phyloP scores from a whole-genome alignment of 1,140 invertebrate genomes.

The Bombus confusus region DNA sequence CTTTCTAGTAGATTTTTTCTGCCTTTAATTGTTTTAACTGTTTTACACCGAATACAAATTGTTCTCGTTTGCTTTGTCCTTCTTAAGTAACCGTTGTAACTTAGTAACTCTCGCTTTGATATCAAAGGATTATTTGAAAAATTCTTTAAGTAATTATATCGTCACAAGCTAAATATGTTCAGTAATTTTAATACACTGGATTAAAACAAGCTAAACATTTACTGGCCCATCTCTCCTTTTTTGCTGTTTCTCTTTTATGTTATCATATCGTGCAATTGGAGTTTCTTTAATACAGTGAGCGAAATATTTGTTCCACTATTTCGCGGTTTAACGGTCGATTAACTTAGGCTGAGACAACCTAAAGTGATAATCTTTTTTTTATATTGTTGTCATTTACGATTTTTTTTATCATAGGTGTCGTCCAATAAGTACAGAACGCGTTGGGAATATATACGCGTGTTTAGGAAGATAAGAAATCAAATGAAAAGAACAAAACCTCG shows the following conservation, averaged over 20 bases:
- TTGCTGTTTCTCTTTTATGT: not conserved
- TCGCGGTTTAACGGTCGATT: constrained; percentile 5
- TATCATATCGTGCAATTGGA: not conserved
- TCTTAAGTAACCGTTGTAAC: not conserved
- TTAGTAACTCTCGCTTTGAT: not conserved
- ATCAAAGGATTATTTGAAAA: not conserved
- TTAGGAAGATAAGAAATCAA: not conserved
- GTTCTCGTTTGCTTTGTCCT: not conserved
- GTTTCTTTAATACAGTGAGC: constrained; percentile 17
- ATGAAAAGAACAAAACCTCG: not conserved
- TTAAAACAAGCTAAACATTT: constrained; percentile 12
- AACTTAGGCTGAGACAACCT: constrained; percentile 59
- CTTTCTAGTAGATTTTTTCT: not conserved
- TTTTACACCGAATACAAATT: constrained; percentile 47
- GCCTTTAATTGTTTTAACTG: not conserved
- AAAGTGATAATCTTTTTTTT: constrained; percentile 48
- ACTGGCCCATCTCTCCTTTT: constrained; percentile 7
- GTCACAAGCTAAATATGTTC: not conserved
- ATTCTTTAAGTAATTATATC: constrained; percentile 20
- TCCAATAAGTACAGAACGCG: constrained; percentile 39
- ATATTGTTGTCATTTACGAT: not conserved
- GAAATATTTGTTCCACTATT: constrained; percentile 29
- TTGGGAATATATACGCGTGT: constrained; percentile 16
- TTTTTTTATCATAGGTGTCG: constrained; percentile 28
- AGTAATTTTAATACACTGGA: not conserved